Conservation (phyloP, 1,140 invertebrate species). For the Mamestra configurata region DNA sequence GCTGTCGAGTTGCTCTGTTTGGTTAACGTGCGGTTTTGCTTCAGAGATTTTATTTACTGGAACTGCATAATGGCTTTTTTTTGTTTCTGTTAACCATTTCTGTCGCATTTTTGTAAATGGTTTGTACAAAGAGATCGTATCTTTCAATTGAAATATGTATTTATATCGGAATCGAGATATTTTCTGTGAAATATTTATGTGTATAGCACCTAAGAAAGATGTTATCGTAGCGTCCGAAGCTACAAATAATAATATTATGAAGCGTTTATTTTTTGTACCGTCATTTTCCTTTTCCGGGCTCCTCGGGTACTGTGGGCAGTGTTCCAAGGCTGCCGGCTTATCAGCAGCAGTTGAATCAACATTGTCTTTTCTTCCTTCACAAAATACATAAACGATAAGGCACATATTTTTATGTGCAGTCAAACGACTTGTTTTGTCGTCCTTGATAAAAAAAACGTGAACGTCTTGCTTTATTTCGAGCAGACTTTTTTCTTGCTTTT, state of each 20-base stretch:
- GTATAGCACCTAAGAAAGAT: background rate
- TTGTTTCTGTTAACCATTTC: background rate
- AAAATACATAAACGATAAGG: background rate
- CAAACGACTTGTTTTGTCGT: background rate
- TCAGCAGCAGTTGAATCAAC: background rate
- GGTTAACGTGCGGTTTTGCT: background rate
- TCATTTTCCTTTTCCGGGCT: background rate
- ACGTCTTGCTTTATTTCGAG: too few species aligned
- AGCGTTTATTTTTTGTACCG: conserved; percentile 1
- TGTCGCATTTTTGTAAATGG: background rate
- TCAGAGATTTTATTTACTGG: background rate
- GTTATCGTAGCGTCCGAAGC: background rate
- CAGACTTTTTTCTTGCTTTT: too few species aligned
- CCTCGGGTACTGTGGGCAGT: background rate
- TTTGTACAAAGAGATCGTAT: background rate
- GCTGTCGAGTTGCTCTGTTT: conserved; percentile 1
- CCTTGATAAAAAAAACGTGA: too few species aligned
- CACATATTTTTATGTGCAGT: background rate
- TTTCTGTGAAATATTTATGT: background rate
- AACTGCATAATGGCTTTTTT: background rate
- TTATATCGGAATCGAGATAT: background rate
- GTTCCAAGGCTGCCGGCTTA: background rate
- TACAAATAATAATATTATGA: background rate
- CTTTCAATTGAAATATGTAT: background rate
- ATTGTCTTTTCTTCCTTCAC: background rate